Base-by-base conservation (phyloP, 2,113 vertebrate genomes). In the Ovibos moschatus region DNA sequence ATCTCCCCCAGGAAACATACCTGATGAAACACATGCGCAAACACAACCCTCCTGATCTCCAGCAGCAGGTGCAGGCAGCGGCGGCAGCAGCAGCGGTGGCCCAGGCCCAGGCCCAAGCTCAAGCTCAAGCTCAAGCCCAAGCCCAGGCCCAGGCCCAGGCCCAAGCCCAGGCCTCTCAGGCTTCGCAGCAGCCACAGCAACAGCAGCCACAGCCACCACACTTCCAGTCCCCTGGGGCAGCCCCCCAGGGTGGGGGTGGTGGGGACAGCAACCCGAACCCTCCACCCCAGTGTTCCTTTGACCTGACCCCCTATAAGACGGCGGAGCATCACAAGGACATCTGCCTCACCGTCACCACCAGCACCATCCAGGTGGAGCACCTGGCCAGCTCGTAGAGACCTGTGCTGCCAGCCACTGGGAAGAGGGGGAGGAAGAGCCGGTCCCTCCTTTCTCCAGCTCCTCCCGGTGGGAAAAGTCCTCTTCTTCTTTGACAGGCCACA, bases 11-110 rank as follows among this genome's bases (percentile, higher is more conserved):
- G 99, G 99, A 99, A 98, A 99, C 99, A 0, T 99, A 99, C 98
- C 99, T 99, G 99, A 99, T 99, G 99, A 99, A 99, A 99, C 99
- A 99, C 98, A 99, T 99, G 99, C 99, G 99, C 98, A 99, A 99
- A 99, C 99, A 99, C 99, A 99, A 99, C 98, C 99, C 99, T 97
- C 98, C 99, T 97, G 99, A 99, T 97, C 98, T 99, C 55, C 98
- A 98, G 98, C 98, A 98, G 97, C 98, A 99, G 98, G 98, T 98
- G 58, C 98, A 98, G 82, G 98, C 97, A 58, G 97, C 98, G 10
- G 89, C 98, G 7, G 99, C 98, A 2, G 98, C 98, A 28, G 99
- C 98, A 0, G 98, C 98, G 9, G 98, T 96, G 86, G 98, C 98
- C 15, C 98, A 98, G 43, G 98, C 96, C 0, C 96, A 97, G 0